Conservation (phyloP, 2,113 vertebrate species). For the Oreocharis arfaki region DNA sequence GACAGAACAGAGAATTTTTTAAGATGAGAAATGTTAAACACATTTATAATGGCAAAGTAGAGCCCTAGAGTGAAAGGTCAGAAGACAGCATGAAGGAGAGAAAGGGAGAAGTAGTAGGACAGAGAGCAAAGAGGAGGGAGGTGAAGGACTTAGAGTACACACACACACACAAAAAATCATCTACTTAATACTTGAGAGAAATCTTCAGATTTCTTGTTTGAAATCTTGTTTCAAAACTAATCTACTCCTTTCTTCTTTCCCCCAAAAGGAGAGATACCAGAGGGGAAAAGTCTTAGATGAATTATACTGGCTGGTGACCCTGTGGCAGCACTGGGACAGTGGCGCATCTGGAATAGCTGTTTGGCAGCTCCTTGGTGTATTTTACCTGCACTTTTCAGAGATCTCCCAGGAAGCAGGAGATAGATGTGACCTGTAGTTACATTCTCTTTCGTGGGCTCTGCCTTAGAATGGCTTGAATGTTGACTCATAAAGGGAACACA, state of each 20-base stretch:
- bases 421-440: background rate
- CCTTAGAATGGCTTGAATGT: background rate
- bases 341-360: background rate
- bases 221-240: background rate
- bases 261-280: background rate
- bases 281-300: background rate
- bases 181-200: background rate
- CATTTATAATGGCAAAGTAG: background rate
- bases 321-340: rapidly evolving
- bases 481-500: background rate
- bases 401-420: background rate
- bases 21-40: background rate
- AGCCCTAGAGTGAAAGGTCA: background rate
- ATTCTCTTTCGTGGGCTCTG: background rate
- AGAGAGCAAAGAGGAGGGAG: background rate
- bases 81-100: background rate
- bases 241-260: background rate
- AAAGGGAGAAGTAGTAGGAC: background rate
- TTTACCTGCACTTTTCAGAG: background rate
- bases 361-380: background rate
- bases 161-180: background rate
- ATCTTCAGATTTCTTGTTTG: background rate
- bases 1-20: background rate
- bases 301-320: background rate
- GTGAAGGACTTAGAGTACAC: background rate